A percentile compares a stretch with the other conserved stretches of the same genome.
Evolutionary conservation across 2,113 vertebrate genomes (phyloP).

Genomic region (Thamnophis sirtalis): DNA sequence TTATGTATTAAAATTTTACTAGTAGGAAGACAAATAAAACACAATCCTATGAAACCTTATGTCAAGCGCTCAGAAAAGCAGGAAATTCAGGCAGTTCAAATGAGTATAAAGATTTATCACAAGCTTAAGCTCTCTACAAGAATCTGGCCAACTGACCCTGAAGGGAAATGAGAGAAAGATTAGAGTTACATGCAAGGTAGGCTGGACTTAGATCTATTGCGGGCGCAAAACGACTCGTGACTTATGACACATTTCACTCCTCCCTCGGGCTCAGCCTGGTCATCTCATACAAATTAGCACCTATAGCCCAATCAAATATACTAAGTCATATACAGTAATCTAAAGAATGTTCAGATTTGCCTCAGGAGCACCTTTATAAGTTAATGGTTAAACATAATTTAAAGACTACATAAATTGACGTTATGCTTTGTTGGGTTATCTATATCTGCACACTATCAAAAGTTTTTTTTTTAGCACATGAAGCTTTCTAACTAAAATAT

Average conservation of each 20-base stretch:
- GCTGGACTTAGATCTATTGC: neutral
- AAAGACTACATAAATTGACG: neutral
- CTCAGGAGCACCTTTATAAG: neutral
- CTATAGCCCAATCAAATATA: neutral
- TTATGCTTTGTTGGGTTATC: neutral
- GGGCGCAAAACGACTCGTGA: neutral
- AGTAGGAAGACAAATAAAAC: neutral
- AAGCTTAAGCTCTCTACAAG: neutral
- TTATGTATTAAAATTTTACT: neutral
- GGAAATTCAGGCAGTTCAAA: neutral
- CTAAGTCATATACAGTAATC: neutral
- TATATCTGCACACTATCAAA: neutral
- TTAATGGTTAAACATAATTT: neutral
- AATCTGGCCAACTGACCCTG: neutral
- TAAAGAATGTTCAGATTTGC: neutral
- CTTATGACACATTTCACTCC: rapidly evolving
- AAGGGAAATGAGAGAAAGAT: neutral
- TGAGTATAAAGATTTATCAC: neutral
- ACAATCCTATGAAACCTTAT: neutral
- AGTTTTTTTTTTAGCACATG: slow-evolving; percentile 49
- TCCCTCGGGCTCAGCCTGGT: neutral
- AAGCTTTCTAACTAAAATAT: slow-evolving; percentile 25
- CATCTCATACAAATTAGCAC: neutral
- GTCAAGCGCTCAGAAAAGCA: neutral
- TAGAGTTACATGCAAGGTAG: neutral